Evolutionary conservation across 2,113 vertebrate species (phyloP).

Genomic region (Aegotheles bennettii): DNA sequence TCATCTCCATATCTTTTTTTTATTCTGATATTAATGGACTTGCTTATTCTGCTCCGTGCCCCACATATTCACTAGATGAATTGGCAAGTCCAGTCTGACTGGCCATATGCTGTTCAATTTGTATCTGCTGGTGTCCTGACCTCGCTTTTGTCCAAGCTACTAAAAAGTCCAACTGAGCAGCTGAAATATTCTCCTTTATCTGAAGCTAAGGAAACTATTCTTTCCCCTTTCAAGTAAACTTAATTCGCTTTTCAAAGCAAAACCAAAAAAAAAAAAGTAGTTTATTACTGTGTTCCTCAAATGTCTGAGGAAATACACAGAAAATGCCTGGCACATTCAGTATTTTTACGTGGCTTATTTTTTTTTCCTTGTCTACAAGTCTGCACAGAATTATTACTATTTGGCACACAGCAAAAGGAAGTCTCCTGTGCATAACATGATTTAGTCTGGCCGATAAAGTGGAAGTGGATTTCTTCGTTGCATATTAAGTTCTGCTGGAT

Average conservation of each 20-base stretch:
- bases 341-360: conserved; percentile 46
- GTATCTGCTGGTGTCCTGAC: conserved; percentile 33
- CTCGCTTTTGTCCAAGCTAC: background rate
- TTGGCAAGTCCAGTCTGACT: background rate
- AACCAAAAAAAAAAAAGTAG: background rate
- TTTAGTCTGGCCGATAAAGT: conserved; percentile 55
- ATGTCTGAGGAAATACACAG: conserved; percentile 18
- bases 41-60: background rate
- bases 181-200: conserved; percentile 1
- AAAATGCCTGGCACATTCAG: conserved; percentile 37
- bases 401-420: conserved; percentile 49
- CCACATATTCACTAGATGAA: background rate
- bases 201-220: conserved; percentile 6
- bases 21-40: background rate
- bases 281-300: conserved; percentile 17
- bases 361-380: conserved; percentile 20
- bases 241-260: conserved; percentile 23
- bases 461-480: conserved; percentile 40
- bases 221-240: background rate
- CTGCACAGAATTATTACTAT: conserved; percentile 48
- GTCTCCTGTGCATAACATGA: conserved; percentile 55
- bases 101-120: conserved; percentile 43
- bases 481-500: conserved; percentile 54
- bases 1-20: background rate
- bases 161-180: background rate